Conservation (phyloP, 2,797 vertebrate genomes). For the Falco cherrug region DNA sequence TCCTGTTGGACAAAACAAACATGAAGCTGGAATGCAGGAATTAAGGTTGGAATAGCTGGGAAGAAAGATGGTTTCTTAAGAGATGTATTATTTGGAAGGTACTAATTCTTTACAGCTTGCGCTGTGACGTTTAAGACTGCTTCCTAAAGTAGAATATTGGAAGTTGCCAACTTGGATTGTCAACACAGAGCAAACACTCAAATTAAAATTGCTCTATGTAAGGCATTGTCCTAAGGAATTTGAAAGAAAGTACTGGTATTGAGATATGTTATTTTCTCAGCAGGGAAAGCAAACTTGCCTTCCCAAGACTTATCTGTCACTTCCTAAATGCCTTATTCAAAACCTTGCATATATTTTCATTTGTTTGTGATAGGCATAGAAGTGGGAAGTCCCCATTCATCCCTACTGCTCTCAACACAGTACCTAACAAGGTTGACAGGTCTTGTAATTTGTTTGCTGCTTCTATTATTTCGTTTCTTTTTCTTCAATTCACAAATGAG, state of each 20-base stretch:
- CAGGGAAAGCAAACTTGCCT: conserved; percentile 23
- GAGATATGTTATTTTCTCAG: conserved; percentile 33
- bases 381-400: conserved; percentile 50
- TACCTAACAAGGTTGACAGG: conserved; percentile 26
- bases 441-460: conserved; percentile 56
- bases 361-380: conserved; percentile 13
- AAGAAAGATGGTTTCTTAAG: background rate
- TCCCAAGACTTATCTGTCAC: conserved; percentile 33
- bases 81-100: background rate
- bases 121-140: background rate
- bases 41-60: background rate
- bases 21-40: conserved; percentile 17
- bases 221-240: background rate
- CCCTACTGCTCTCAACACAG: background rate
- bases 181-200: conserved; percentile 30
- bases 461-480: conserved; percentile 38
- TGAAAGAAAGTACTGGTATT: background rate
- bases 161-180: conserved; percentile 22
- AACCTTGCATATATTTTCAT: conserved; percentile 36
- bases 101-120: background rate
- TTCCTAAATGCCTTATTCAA: conserved; percentile 26
- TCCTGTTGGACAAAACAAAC: conserved; percentile 48
- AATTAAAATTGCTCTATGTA: conserved; percentile 11
- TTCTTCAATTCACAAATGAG: conserved; percentile 30
- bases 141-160: background rate